Conservation (phyloP, 2,113 vertebrate species). For the Microtus richardsoni region DNA sequence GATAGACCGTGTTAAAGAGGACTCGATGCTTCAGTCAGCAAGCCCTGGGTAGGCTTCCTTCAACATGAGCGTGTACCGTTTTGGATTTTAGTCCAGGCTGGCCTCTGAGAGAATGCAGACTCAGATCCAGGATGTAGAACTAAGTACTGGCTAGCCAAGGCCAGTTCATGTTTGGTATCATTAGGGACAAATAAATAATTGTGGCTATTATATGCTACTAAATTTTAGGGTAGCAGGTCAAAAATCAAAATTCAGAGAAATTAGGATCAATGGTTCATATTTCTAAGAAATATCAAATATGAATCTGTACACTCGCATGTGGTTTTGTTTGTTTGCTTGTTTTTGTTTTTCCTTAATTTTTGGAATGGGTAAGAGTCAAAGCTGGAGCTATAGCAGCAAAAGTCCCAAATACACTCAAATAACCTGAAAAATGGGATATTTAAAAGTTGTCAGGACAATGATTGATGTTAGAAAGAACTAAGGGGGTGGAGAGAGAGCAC, state of each 20-base stretch:
- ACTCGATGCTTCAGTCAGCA: not conserved
- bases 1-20: not conserved
- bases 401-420: not conserved
- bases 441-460: not conserved
- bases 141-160: not conserved
- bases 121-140: accelerated
- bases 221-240: not conserved
- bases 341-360: slow-evolving; percentile 21
- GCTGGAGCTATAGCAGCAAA: not conserved
- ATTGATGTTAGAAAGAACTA: not conserved
- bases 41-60: not conserved
- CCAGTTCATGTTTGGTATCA: not conserved
- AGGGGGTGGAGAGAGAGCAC: accelerated
- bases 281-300: not conserved
- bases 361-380: slow-evolving; percentile 33
- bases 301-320: not conserved
- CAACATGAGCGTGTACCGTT: accelerated
- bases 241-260: not conserved
- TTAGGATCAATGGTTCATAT: not conserved
- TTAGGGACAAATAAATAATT: not conserved
- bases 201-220: not conserved
- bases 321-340: not conserved
- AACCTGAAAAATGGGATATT: not conserved
- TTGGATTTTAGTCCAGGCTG: not conserved
- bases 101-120: not conserved